These are phyloP conservation scores for Apamea monoglypha DNA, from an alignment of 2,888 invertebrate genomes.

Conservation along the genomic window DNA sequence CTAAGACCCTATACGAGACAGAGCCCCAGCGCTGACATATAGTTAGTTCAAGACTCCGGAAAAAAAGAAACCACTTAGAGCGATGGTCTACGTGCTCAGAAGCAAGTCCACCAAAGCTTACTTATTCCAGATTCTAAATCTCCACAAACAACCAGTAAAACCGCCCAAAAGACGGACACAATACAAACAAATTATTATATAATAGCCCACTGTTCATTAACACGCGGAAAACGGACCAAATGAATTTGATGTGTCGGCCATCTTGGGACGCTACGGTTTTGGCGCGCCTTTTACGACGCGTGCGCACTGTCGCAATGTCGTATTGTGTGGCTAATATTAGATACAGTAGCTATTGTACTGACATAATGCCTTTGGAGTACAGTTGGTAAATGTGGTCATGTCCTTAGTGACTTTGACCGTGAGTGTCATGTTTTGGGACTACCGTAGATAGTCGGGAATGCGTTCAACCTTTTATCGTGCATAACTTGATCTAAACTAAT, in stretches of 20 bases:
- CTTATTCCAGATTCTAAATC: constrained; percentile 23
- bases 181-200: constrained; percentile 61
- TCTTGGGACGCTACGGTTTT: constrained; percentile 68
- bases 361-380: constrained; percentile 62
- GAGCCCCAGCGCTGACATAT: too few species aligned
- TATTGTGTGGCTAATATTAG: constrained; percentile 80
- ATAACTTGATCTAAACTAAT: background rate
- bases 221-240: constrained; percentile 64
- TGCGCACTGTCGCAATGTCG: constrained; percentile 71
- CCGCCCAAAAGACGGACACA: constrained; percentile 53
- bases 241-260: constrained; percentile 71
- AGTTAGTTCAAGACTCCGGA: background rate
- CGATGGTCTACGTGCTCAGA: constrained; percentile 32
- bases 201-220: constrained; percentile 61
- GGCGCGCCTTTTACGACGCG: constrained; percentile 59
- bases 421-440: constrained; percentile 14
- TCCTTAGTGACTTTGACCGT: constrained; percentile 53
- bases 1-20: too few species aligned
- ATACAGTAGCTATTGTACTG: constrained; percentile 63
- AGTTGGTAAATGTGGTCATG: constrained; percentile 59
- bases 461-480: background rate
- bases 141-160: constrained; percentile 49
- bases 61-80: background rate
- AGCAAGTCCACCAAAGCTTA: constrained; percentile 21
- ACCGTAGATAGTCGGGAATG: background rate